A percentile compares a stretch with the other conserved stretches of the same genome.
Evolutionary conservation across 2,113 vertebrate genomes (phyloP).

Genomic region (Diadophis punctatus): DNA sequence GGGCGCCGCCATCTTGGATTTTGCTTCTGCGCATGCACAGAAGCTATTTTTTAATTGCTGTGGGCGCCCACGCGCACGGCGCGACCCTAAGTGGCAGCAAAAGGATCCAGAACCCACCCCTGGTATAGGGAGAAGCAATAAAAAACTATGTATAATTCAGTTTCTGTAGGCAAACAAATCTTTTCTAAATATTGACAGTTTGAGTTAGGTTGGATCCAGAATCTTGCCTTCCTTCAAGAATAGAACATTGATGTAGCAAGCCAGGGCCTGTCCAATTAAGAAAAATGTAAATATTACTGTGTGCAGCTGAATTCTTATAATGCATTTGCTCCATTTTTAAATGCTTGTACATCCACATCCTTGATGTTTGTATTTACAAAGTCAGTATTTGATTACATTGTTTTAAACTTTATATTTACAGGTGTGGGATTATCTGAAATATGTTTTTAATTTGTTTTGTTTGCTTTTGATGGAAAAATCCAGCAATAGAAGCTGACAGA

Average conservation of each 20-base stretch:
- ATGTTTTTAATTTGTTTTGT: not conserved
- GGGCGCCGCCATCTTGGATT: too few relatives aligned
- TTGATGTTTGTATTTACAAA: not conserved
- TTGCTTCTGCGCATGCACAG: too few relatives aligned
- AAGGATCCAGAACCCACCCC: too few relatives aligned
- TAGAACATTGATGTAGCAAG: not conserved
- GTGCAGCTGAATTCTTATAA: not conserved
- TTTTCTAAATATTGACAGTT: not conserved
- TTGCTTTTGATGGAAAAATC: not conserved
- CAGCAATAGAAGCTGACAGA: not conserved
- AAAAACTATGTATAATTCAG: not conserved
- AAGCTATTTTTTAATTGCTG: too few relatives aligned
- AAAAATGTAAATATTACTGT: not conserved
- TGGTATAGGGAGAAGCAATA: not conserved
- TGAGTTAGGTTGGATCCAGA: not conserved
- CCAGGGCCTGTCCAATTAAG: not conserved
- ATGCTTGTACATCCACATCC: not conserved
- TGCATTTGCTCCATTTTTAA: not conserved
- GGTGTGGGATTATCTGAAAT: not conserved
- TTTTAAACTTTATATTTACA: not conserved
- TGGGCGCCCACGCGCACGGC: too few relatives aligned
- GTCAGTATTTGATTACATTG: not conserved
- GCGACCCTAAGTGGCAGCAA: too few relatives aligned
- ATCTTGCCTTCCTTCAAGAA: not conserved
- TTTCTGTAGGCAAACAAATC: not conserved